Evolutionary conservation across 2,797 vertebrate genomes (phyloP), one percentile per base, ranked within the genome.

Genomic region (Spinus olivaceus): DNA sequence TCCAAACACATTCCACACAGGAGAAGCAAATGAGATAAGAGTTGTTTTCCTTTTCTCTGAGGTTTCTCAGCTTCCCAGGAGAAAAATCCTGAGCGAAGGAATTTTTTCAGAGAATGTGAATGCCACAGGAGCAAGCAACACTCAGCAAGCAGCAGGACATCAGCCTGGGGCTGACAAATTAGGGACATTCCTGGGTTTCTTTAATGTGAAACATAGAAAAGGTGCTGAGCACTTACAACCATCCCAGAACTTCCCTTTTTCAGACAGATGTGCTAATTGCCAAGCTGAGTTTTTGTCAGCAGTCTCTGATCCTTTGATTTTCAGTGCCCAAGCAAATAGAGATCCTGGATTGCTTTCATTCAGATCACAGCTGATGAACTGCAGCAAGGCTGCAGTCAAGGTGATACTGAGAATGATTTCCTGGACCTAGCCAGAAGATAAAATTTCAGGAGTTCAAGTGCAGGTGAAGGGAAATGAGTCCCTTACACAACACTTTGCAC

Each of bases 401-500:
- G 66, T 59, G 79, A 63, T 37, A 21, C 12, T 8, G 28, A 59
- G 49, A 24, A 63, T 83, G 67, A 89, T 93, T 87, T 81, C 53
- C 53, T 85, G 50, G 49, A 44, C 27, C 13, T 25, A 78, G 18
- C 20, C n/a, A 8, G 54, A 54, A 94, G 65, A 81, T 37, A 86
- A 95, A 79, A 83, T 81, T 80, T 81, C 85, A 91, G n/a, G 44
- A 74, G 53, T 93, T 88, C 81, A 94, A 82, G 37, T 51, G 56
- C 56, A 65, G 61, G 44, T 8, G 8, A 78, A 80, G 46, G 51
- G 41, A 91, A 95, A 93, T 70, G 14, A 94, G 10, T 28, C 20
- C 28, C 33, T 87, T 91, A 30, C 53, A 59, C 49, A 90, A 76
- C n/a, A 42, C 14, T 79, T 56, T 24, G 4, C 60, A 46, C 21